Base-by-base conservation (phyloP, 2,113 vertebrate genomes). In the Ia io region DNA sequence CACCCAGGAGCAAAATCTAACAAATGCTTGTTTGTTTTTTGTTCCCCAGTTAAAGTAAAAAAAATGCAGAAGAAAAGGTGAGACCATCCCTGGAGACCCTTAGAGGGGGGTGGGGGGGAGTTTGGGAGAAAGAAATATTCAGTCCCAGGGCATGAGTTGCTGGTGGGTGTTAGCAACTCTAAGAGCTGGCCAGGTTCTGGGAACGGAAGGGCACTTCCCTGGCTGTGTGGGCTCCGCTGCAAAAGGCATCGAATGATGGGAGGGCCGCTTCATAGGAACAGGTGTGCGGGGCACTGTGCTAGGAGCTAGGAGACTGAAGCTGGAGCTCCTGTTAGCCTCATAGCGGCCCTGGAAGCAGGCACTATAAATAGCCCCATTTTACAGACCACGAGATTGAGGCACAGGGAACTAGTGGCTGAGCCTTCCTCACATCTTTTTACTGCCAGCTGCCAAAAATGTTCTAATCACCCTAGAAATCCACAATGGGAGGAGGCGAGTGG, bases 1-100 rank as follows among this genome's bases (percentile, higher is more conserved):
- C 20, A 67, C 42, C 6, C 53, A 35, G 30, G 7, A 73, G 42
- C 35, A 32, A 65, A 74, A 85, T 63, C 92, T 97, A 93, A 97
- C 59, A 47, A 78, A n/a, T 32, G 11, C 6, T 65, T 47, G 5
- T 91, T 40, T 59, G 4, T 94, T 84, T 90, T 88, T 37, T 94
- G 6, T 97, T 97, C 92, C 74, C 28, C 87, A 98, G 98, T 96
- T 83, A 97, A 95, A 90, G 30, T 77, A 16, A 97, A 93, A 94
- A 90, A 96, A 14, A 65, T 95, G 71, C 96, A 95, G 95, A 96
- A 93, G 85, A 97, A 95, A 96, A 95, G 98, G 98, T 98, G 77
- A 98, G 97, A 42, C 28, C 8, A 1, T 35, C 28, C 10, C 44
- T n/a, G 76, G 78, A 59, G 28, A 73, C 16, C 40, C 74, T 87